Evolutionary conservation across 2,113 vertebrate genomes (phyloP), one percentile per base, ranked within the genome.

Genomic region (Dolichallabes microphthalmus): DNA sequence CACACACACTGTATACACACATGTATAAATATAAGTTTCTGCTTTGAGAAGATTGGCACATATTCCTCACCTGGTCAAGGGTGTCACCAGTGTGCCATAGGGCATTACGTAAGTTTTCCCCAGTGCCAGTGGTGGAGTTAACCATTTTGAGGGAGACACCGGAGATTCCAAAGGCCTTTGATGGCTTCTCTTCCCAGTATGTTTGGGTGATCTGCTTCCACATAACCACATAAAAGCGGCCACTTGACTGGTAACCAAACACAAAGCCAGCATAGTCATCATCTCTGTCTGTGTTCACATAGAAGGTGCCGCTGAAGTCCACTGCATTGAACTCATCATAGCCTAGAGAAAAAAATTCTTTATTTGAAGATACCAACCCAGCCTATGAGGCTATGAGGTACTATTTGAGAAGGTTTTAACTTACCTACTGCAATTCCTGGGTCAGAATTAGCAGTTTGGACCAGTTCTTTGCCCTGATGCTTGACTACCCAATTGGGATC

Each of bases 151-250:
- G 96, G 0, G 98, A 99, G 85, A 99, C 97, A 0, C 98, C 98
- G 0, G 98, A 98, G 89, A 99, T 97, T 80, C 98, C 98, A 2
- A 99, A 97, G 0, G 98, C 98, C 80, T 96, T 96, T 11, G 98
- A 98, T 69, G 98, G 98, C 88, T 97, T 96, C 86, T 98, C 95
- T 75, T 99, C 98, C 98, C 98, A 99, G 91, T 99, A 99, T 0
- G 98, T 99, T 94, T 99, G 98, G 2, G 98, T 99, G 87, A 98
- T 97, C 92, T 99, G 98, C 90, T 99, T 99, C 98, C 98, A 99
- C 98, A 99, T 99, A 10, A 98, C 95, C 57, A 98, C 98, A 0
- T 99, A 99, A 90, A 99, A 99, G 3, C 97, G 96, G 61, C 95
- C 96, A 87, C 98, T 99, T 13, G 98, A 99, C 93, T 99, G 98